phyloP scores from a whole-genome alignment of 35 echinoderm and acorn worm species.

The Apostichopus japonicus region DNA sequence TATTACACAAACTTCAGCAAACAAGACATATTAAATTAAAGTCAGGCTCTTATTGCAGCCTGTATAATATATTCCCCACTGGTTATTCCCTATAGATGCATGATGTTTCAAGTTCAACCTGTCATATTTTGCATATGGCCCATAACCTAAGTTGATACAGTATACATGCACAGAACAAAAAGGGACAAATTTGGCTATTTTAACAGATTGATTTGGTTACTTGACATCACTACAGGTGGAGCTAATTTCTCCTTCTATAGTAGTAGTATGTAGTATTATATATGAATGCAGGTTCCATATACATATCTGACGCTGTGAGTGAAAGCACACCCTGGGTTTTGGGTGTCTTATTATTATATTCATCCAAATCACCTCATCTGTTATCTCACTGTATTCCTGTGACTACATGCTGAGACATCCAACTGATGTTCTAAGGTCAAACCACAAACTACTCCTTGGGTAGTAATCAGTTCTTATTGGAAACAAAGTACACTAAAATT shows the following conservation, averaged over 20 bases:
- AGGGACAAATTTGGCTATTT: neutral
- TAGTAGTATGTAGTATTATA: neutral
- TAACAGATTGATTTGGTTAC: neutral
- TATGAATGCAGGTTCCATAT: neutral
- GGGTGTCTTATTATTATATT: constrained; percentile 36
- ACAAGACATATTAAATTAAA: too few species aligned
- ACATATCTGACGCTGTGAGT: neutral
- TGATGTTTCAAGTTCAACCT: too few species aligned
- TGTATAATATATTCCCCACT: too few species aligned
- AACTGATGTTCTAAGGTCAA: constrained; percentile 53
- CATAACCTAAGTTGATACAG: neutral
- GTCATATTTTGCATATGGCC: neutral
- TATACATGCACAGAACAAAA: neutral
- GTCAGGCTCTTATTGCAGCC: too few species aligned
- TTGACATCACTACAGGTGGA: neutral
- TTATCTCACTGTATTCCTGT: constrained; percentile 38
- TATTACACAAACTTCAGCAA: too few species aligned
- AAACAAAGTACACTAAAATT: constrained; percentile 21
- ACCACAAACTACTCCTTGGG: constrained; percentile 18
- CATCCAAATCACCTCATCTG: constrained; percentile 22
- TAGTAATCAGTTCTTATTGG: constrained; percentile 49
- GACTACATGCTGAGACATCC: constrained; percentile 50
- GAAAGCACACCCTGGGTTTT: neutral
- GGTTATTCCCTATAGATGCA: too few species aligned
- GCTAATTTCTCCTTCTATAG: neutral